Evolutionary conservation across 2,888 invertebrate genomes (phyloP).

Genomic region (Athrips mouffetella): DNA sequence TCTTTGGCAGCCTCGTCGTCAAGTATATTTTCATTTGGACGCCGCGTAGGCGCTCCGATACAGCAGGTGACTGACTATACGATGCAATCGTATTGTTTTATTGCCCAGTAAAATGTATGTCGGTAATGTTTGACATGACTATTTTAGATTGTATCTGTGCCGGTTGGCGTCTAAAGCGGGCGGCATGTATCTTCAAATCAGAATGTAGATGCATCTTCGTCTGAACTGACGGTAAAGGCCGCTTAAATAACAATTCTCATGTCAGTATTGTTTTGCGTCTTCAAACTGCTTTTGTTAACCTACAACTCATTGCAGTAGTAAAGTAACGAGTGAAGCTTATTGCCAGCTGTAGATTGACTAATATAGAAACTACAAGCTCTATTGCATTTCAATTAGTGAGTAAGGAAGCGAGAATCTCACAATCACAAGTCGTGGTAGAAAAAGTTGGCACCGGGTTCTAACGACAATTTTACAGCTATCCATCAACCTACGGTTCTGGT

Average conservation of each 20-base stretch:
- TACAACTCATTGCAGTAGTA: constrained; percentile 1
- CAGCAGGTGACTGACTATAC: constrained; percentile 66
- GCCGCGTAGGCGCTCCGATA: constrained; percentile 61
- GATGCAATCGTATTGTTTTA: constrained; percentile 68
- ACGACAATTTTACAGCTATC: constrained; percentile 8
- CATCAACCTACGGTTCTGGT: constrained; percentile 7
- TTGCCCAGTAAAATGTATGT: constrained; percentile 52
- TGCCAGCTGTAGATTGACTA: constrained; percentile 13
- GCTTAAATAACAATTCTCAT: not conserved
- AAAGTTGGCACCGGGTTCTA: constrained; percentile 7
- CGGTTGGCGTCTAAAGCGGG: constrained; percentile 1
- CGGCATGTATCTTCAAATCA: constrained; percentile 7
- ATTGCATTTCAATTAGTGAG: constrained; percentile 13
- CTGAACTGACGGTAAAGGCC: constrained; percentile 3
- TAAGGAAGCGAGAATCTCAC: constrained; percentile 9
- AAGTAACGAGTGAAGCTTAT: not conserved
- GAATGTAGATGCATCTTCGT: not conserved
- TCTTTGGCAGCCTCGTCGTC: constrained; percentile 68
- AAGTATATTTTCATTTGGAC: constrained; percentile 66
- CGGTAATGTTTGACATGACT: constrained; percentile 39
- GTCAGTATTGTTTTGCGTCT: not conserved
- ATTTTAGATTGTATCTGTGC: constrained; percentile 15
- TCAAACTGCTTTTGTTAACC: not conserved
- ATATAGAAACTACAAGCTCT: constrained; percentile 10
- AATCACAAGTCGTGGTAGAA: constrained; percentile 1